These are phyloP conservation scores for Drosophila limbata DNA, from an alignment of 2,888 invertebrate genomes.

Conservation along the genomic window DNA sequence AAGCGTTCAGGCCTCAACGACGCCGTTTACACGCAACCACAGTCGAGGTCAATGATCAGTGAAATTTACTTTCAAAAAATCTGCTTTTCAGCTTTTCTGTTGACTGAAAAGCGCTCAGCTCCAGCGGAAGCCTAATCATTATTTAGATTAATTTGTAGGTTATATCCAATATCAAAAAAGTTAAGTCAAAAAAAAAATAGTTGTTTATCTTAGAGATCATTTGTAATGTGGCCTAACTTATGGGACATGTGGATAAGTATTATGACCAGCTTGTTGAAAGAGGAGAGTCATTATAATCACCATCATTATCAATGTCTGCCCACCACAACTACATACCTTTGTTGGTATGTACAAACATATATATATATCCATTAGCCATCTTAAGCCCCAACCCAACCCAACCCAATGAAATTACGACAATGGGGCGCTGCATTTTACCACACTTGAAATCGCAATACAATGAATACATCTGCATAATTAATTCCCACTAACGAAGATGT, in stretches of 20 bases:
- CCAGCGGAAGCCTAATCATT: conserved; percentile 62
- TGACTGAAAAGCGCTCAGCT: conserved; percentile 53
- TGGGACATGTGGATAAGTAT: conserved; percentile 27
- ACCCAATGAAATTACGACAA: conserved; percentile 50
- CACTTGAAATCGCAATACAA: conserved; percentile 82
- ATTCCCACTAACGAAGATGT: conserved; percentile 79
- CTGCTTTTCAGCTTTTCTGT: conserved; percentile 64
- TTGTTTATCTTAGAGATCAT: conserved; percentile 36
- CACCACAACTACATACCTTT: conserved; percentile 61
- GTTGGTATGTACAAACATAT: neutral
- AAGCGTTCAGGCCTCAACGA: conserved; percentile 56
- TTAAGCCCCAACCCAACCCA: conserved; percentile 50
- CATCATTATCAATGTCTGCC: conserved; percentile 47
- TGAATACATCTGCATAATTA: conserved; percentile 81
- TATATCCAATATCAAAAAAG: conserved; percentile 34
- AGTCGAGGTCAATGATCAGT: conserved; percentile 81
- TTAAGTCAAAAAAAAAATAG: conserved; percentile 8
- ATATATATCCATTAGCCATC: conserved; percentile 41
- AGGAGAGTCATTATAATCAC: conserved; percentile 42
- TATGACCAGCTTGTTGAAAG: conserved; percentile 36
- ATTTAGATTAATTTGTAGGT: conserved; percentile 61
- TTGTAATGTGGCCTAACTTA: conserved; percentile 47
- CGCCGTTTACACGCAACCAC: conserved; percentile 76
- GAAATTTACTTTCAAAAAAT: conserved; percentile 80
- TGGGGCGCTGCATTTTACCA: conserved; percentile 78